A percentile compares a stretch with the other conserved stretches of the same genome.
Evolutionary conservation across 2,888 invertebrate species (phyloP).

Genomic region (Prionchulus punctatus): DNA sequence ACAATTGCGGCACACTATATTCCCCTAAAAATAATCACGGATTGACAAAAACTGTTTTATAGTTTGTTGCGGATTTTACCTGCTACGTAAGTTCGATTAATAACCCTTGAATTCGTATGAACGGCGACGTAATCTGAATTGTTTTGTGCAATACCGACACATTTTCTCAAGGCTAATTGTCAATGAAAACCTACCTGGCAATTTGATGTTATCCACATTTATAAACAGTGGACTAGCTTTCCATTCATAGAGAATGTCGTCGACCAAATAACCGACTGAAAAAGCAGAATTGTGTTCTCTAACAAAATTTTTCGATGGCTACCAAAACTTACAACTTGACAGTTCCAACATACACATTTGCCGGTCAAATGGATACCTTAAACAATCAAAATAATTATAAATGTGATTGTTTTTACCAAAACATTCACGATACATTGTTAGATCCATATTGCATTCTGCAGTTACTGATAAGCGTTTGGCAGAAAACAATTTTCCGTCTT

Average conservation of each 20-base stretch:
- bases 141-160: too few relatives aligned
- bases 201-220: too few relatives aligned
- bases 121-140: not conserved
- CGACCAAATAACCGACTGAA: not conserved
- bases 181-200: too few relatives aligned
- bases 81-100: not conserved
- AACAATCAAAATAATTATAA: not conserved
- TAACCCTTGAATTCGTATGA: not conserved
- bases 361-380: not conserved
- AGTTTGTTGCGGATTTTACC: too few relatives aligned
- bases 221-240: too few relatives aligned
- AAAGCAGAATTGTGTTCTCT: not conserved
- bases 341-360: not conserved
- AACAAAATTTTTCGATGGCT: not conserved
- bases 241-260: not conserved
- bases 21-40: conserved; percentile 23
- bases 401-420: not conserved
- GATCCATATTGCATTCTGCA: not conserved
- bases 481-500: not conserved
- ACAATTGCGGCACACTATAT: conserved; percentile 27
- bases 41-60: too few relatives aligned
- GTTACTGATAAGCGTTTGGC: not conserved
- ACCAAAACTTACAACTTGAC: not conserved
- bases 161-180: too few relatives aligned
- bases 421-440: not conserved